Evolutionary conservation across 2,113 vertebrate genomes (phyloP), one percentile per base, ranked within the genome.

Genomic region (Archilochus colubris): DNA sequence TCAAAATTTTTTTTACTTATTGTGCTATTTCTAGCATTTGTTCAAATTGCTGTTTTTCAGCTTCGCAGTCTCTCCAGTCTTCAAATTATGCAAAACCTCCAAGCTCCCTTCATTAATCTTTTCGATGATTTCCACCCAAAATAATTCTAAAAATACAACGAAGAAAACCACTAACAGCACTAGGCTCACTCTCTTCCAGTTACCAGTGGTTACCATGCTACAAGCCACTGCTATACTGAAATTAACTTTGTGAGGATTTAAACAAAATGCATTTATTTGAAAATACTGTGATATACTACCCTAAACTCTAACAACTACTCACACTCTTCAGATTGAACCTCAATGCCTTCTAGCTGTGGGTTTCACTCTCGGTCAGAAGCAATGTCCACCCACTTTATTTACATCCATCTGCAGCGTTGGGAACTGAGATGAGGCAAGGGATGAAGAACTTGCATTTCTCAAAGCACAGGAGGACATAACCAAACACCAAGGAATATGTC

Each of bases 131-230:
- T 87, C 93, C 50, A 72, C 81, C 74, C 82, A 96, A 95, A 91
- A 50, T 89, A 55, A 82, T 80, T 94, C 96, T 96, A 97, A 97
- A 97, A 97, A 97, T 94, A 95, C 62, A 93, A 94, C 85, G 90
- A 96, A 96, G 57, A 70, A 96, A 96, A 95, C 88, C 94, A 94
- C 88, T 79, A 85, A 78, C 69, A 97, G 88, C 91, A 93, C 86
- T 78, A 79, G 38, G 40, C 78, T 94, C 68, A 66, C 93, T 94
- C 73, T 90, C 93, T 91, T 91, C 93, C 95, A 97, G 88, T 88
- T 92, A 93, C 82, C 53, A 53, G 86, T 75, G 74, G 89, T 91
- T 93, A 89, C 73, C 72, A 50, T 67, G 61, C 72, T 46, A 55
- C 75, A 82, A 87, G 69, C 93, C 72, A 82, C 55, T 73, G 68